Evolutionary conservation across 2,113 vertebrate genomes (phyloP), one percentile per base, ranked within the genome.

Genomic region (Solea senegalensis): DNA sequence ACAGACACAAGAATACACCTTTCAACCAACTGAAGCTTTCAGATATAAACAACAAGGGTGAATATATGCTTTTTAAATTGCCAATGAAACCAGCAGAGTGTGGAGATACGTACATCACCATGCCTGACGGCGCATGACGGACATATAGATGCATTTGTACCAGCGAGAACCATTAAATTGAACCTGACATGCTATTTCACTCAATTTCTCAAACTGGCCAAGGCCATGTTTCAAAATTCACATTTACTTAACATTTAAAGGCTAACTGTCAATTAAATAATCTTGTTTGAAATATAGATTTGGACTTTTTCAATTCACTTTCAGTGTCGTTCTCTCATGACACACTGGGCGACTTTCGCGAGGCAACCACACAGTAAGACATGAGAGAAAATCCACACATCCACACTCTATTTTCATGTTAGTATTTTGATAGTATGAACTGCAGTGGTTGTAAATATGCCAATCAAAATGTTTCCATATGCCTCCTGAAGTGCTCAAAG

Each of bases 11-110:
- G 48, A 69, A 70, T 44, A 69, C 40, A 74, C 69, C 53, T 74
- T 52, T 52, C 50, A 78, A 70, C 59, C 55, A 68, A 76, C 57
- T 60, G 64, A 72, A 54, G 66, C 64, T 64, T 69, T 62, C 49
- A 73, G 74, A 79, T 58, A 72, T 62, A 67, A 83, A 78, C 58
- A 84, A 73, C 56, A 76, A 55, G 63, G 46, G 67, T 59, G 73
- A 80, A 80, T 69, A 67, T 69, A 45, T 70, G 48, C 53, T 68
- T 75, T 43, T 66, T 68, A 56, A 76, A 79, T 44, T 77, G 53
- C 43, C n/a, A 74, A 46, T 9, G 9, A 49, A n/a, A 13, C 27
- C 49, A 62, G 59, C 43, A 65, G 61, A 59, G 51, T 1, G 2
- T 65, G 1, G 65, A 63, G 26, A 72, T 43, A 16, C 7, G 2